Base-by-base conservation (phyloP, 1,140 invertebrate species). In the Bacillus rossius region DNA sequence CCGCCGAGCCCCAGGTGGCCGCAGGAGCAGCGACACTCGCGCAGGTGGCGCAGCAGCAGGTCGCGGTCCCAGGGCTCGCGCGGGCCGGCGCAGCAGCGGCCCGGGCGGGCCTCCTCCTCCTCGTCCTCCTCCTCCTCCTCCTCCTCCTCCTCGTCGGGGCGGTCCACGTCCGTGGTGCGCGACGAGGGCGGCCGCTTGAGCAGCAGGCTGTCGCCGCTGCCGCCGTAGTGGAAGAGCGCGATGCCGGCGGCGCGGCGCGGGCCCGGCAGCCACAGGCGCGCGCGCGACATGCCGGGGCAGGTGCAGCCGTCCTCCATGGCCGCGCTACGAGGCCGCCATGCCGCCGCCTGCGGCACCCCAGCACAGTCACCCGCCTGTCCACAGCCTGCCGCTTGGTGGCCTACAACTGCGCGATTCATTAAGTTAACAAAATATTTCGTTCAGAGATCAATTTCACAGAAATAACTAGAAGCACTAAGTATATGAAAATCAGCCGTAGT, bases 1-100 rank as follows among this genome's bases (percentile, higher is more conserved):
- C 91, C 91, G 62, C 90, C 90, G 75, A 90, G 92, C 71, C 90
- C 90, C 88, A 92, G 89, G 79, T 92, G 90, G 79, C 91, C 88
- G 79, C 90, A 92, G 65, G 88, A 87, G 77, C 90, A 92, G 57
- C 88, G 84, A 74, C 90, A 92, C 68, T 84, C 83, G 74, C 90
- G 86, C 72, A 92, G 91, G 78, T 92, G 90, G 69, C 88, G 81
- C 72, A 92, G 83, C 76, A 92, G 88, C 51, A 84, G 75, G 68
- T 87, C 85, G 54, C 82, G 73, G 60, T 82, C 79, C 68, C 78
- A 75, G 13, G 34, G 5, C n/a, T 57, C 55, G 2, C 22, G 43
- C 13, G 26, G 23, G 55, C 42, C 37, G 37, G 20, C 23, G 16
- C 16, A 22, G 16, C 16, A 16, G 7, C 48, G 25, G 8, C 16